Evolutionary conservation across 2,113 vertebrate genomes (phyloP), one percentile per base, ranked within the genome.

Genomic region (Rhizomys pruinosus): DNA sequence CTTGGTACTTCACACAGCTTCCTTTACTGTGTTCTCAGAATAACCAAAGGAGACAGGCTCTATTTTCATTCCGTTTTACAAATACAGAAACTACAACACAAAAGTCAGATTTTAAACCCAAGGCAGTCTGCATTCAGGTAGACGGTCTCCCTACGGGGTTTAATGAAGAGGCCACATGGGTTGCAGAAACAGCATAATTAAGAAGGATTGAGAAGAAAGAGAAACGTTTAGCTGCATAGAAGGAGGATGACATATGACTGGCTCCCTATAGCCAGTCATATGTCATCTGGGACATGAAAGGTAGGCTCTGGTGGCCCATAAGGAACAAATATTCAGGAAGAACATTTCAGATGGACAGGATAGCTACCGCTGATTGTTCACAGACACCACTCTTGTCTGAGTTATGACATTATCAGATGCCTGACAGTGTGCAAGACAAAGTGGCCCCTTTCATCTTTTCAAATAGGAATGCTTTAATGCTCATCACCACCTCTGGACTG

Each of bases 391-490:
- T 94, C 27, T 37, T 76, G 17, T 77, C 44, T 93, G 52, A 85
- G 17, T 61, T 47, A 37, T 86, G 73, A 79, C 20, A 16, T 47
- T 25, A 29, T 39, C 66, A 91, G 69, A 52, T 72, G 7, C 19
- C 57, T 69, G n/a, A 34, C 3, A 19, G 16, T 77, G 10, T 90
- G 47, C 23, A 73, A 72, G 55, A 72, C 32, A 34, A 32, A 22
- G 23, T 76, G 34, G 6, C 9, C 9, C 9, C 71, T 93, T 52
- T 91, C 76, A 32, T 39, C 37, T 89, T 96, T 79, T 73, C 84
- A 96, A 95, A 94, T 39, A 91, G 90, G 84, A 39, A 68, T 47
- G 66, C 68, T 95, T 87, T 96, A 72, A 39, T 39, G 23, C 22
- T 92, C 82, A 47, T 86, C 47, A 59, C 12, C 77, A 10, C 20